phyloP scores from a whole-genome alignment of 2,113 vertebrate species.

The Nyctereutes procyonoides region DNA sequence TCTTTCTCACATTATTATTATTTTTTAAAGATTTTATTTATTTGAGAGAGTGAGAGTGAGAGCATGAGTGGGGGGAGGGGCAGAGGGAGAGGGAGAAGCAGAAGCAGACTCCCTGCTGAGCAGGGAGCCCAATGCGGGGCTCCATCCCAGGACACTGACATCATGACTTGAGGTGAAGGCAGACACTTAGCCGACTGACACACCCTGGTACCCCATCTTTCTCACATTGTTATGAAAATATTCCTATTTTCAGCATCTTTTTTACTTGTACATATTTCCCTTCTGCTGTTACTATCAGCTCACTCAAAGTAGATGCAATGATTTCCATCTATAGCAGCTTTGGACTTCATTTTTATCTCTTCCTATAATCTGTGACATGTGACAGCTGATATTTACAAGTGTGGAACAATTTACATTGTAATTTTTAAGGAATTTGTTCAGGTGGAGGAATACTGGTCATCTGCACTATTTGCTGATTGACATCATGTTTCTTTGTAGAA shows the following conservation, averaged over 20 bases:
- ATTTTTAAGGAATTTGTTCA: constrained; percentile 19
- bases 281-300: background rate
- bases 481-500: background rate
- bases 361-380: background rate
- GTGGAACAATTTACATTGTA: background rate
- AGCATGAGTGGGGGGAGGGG: background rate
- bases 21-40: background rate
- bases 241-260: background rate
- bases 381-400: background rate
- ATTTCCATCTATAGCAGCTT: background rate
- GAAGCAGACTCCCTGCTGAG: background rate
- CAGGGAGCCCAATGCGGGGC: background rate
- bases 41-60: background rate
- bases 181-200: background rate
- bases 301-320: background rate
- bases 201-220: background rate
- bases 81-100: background rate
- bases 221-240: background rate
- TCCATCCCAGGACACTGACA: background rate
- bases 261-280: background rate
- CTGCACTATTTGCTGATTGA: background rate
- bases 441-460: background rate
- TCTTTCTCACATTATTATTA: background rate
- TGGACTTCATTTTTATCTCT: background rate
- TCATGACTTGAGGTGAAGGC: background rate